Base-by-base conservation (phyloP, 2,888 invertebrate genomes). In the Flexamia atlantica region DNA sequence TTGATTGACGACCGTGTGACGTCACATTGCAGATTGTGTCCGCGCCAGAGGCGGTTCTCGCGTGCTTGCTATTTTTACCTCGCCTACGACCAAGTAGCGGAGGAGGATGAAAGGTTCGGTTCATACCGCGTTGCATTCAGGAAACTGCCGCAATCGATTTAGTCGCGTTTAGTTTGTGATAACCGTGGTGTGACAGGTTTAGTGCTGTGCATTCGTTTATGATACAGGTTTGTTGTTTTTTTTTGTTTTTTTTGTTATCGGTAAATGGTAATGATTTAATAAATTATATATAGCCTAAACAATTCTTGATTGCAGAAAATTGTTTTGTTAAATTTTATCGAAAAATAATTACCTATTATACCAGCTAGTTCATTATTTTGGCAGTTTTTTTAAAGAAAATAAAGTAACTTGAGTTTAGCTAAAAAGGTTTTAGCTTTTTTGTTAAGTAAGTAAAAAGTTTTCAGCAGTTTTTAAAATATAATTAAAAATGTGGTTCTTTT, bases 61-160 rank as follows among this genome's bases (percentile, higher is more conserved):
- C 50, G 36, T 85, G 83, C 64, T 82, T 42, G 79, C 85, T 83
- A 83, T 81, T 42, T 83, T 20, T 23, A 40, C n/a, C 17, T 76
- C 57, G 76, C 80, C 72, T 79, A 82, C 50, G 82, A 10, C 14
- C 50, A 25, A 64, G 28, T 64, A 81, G 84, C 50, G 83, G 83
- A 84, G 85, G 70, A 14, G 40, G n/a, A 79, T 42, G 72, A 60
- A 83, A 80, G 79, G 40, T 74, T 57, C 80, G 82, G 64, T 7
- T 23, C 23, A 64, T 30, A 64, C 64, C 9, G 10, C 14, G 64
- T 28, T 64, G 64, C 30, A 64, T 64, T 28, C 30, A 14, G 25
- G 64, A 64, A 64, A 28, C 28, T 1, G 1, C 3, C 64, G 64
- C 28, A 30, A 28, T 30, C 14, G 28, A 28, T 64, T 28, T 64